phyloP scores from a whole-genome alignment of 1,140 invertebrate genomes.

The Ditylenchus dipsaci region DNA sequence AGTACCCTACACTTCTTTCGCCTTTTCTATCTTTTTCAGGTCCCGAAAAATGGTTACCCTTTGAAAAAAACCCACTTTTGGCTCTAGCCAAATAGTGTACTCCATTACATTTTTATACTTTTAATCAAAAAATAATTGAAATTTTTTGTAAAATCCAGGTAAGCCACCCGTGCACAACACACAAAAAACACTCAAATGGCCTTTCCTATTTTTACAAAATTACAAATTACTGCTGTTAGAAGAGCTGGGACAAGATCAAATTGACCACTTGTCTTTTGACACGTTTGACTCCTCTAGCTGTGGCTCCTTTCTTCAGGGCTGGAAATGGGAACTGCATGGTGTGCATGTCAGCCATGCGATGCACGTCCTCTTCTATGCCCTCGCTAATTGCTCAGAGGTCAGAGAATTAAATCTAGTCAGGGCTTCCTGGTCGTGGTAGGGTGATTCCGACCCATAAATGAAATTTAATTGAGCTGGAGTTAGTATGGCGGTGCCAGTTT shows the following conservation, averaged over 20 bases:
- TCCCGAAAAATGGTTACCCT: too few species aligned
- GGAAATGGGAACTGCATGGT: neutral
- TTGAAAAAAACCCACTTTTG: too few species aligned
- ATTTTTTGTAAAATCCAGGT: too few species aligned
- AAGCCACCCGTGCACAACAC: too few species aligned
- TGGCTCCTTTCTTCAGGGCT: too few species aligned
- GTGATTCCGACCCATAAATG: constrained; percentile 1
- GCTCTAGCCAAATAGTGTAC: too few species aligned
- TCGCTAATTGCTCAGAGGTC: neutral
- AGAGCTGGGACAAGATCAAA: neutral
- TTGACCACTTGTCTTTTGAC: neutral
- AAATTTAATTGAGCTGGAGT: neutral
- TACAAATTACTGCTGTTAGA: neutral
- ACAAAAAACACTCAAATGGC: too few species aligned
- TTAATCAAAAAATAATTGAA: too few species aligned
- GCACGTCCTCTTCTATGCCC: neutral
- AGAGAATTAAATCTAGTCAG: neutral
- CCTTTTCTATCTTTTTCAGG: too few species aligned
- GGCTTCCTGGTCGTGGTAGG: neutral
- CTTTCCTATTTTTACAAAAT: neutral
- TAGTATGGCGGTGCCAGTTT: neutral
- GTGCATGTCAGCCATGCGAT: neutral
- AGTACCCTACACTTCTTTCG: too few species aligned
- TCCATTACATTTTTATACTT: too few species aligned
- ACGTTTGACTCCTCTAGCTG: neutral